Evolutionary conservation across 2,888 invertebrate genomes (phyloP), one percentile per base, ranked within the genome.

Genomic region (Eupithecia subumbrata): DNA sequence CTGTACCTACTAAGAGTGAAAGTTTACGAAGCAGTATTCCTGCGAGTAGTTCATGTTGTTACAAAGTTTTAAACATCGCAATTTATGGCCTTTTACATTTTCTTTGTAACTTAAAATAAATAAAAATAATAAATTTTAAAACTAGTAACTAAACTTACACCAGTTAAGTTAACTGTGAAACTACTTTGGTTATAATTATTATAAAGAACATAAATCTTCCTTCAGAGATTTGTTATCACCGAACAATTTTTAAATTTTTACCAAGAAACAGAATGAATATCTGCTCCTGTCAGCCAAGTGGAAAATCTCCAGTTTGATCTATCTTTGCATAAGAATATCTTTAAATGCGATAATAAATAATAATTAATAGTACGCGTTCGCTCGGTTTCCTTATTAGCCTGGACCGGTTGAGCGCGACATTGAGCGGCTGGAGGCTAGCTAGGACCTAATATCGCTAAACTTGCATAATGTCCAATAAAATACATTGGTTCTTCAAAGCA

Each of bases 331-430:
- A 79, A 71, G 79, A 77, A 80, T 81, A 79, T 74, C 73, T 40
- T 78, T 71, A 68, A 74, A 76, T 74, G 66, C 45, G 78, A 73
- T 74, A 56, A 77, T 82, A 82, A 82, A 82, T 79, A 78, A 78
- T 48, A 71, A 68, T 75, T 77, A 78, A 80, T 81, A 78, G 75
- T 68, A 74, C 79, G 34, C 67, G 79, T 78, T 77, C 72, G 76
- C 73, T 71, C 22, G 25, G 40, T 77, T 83, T 81, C 82, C 83
- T 81, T 82, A 79, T 81, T 76, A 75, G 75, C 67, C 68, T 11
- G 45, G 74, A 76, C 78, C 74, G 75, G 73, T 75, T 9, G 64
- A 14, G 30, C 5, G 45, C 48, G 73, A 68, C 74, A 71, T 69
- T 69, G 72, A 74, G 72, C 74, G 30, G 48, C 71, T 43, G 56